A percentile compares a stretch with the other conserved stretches of the same genome.
Evolutionary conservation across 2,113 vertebrate genomes (phyloP).

Genomic region (Ailuropoda melanoleuca): DNA sequence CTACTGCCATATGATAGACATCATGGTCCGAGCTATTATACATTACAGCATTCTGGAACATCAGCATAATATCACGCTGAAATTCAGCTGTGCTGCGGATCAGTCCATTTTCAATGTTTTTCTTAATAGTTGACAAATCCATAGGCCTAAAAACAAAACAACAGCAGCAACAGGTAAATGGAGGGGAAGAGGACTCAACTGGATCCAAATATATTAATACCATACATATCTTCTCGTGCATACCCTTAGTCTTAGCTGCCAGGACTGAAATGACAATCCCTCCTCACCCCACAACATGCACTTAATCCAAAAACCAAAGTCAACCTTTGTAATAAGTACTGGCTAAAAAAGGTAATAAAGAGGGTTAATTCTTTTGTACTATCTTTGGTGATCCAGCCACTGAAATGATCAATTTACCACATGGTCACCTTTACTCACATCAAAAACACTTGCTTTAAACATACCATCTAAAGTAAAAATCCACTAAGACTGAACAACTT

Average conservation of each 20-base stretch:
- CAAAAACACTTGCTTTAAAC: slow-evolving; percentile 33
- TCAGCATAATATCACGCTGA: slow-evolving; percentile 99
- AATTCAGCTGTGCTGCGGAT: slow-evolving; percentile 99
- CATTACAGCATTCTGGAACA: slow-evolving; percentile 99
- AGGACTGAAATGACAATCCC: neutral
- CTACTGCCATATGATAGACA: slow-evolving; percentile 99
- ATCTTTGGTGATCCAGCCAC: neutral
- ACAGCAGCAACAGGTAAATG: neutral
- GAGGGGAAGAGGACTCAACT: neutral
- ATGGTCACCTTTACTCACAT: neutral
- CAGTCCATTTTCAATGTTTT: slow-evolving; percentile 98
- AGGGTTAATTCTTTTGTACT: slow-evolving; percentile 12
- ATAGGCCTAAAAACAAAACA: slow-evolving; percentile 89
- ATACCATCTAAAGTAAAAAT: slow-evolving; percentile 30
- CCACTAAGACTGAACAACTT: neutral
- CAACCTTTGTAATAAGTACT: neutral
- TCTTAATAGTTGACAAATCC: slow-evolving; percentile 99
- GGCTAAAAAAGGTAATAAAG: slow-evolving; percentile 12
- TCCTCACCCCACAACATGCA: neutral
- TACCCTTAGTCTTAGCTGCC: neutral
- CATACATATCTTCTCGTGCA: neutral
- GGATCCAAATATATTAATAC: neutral
- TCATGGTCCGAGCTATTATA: slow-evolving; percentile 99
- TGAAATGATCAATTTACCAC: neutral
- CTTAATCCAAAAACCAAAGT: slow-evolving; percentile 20